phyloP scores from a whole-genome alignment of 2,113 vertebrate species.

The Enhydra lutris region DNA sequence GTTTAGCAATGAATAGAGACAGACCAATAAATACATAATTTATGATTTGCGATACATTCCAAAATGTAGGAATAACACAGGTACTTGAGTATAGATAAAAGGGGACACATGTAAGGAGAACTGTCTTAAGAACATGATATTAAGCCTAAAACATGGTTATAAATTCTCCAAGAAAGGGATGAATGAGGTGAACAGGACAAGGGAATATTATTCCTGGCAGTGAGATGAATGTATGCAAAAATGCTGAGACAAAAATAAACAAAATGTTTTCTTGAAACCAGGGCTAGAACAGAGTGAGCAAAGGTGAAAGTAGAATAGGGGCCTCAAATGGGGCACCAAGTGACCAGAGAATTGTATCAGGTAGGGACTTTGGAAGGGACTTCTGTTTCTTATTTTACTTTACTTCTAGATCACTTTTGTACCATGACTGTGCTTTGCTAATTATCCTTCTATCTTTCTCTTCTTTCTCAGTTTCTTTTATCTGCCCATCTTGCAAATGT shows the following conservation, averaged over 20 bases:
- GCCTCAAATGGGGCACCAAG: background rate
- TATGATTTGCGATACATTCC: background rate
- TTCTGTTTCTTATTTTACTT: background rate
- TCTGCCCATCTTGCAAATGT: background rate
- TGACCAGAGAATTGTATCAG: background rate
- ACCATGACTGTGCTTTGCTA: background rate
- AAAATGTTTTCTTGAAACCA: background rate
- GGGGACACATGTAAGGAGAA: too few species aligned
- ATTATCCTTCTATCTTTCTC: background rate
- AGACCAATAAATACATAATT: background rate
- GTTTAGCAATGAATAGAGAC: background rate
- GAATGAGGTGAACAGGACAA: background rate
- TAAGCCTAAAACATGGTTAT: background rate
- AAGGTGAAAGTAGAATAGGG: background rate
- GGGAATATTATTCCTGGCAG: background rate
- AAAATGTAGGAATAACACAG: background rate
- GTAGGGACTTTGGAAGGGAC: background rate
- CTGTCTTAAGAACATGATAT: background rate
- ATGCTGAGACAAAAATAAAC: background rate
- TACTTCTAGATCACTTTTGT: background rate
- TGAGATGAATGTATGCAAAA: background rate
- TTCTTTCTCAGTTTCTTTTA: background rate
- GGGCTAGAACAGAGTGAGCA: background rate
- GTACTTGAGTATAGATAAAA: background rate
- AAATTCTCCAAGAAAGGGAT: background rate